phyloP scores from a whole-genome alignment of 2,113 vertebrate species.

The Strigops habroptila region DNA sequence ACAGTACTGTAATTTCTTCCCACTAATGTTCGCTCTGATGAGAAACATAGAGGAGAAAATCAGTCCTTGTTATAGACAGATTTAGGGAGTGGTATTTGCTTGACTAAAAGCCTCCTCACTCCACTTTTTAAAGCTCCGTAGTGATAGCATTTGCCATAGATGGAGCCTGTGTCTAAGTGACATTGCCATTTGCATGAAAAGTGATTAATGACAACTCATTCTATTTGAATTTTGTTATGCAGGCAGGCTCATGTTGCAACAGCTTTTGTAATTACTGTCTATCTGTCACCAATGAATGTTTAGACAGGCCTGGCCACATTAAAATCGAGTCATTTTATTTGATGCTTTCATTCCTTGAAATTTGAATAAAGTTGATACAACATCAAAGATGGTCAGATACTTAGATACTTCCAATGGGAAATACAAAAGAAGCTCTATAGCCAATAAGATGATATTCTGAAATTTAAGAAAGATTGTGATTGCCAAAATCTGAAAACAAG shows the following conservation, averaged over 20 bases:
- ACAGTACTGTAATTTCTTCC: constrained; percentile 42
- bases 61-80: not conserved
- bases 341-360: not conserved
- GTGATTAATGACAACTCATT: not conserved
- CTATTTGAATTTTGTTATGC: not conserved
- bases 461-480: not conserved
- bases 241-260: not conserved
- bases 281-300: not conserved
- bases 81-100: constrained; percentile 15
- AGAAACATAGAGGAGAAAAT: constrained; percentile 7
- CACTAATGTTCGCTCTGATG: not conserved
- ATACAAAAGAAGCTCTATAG: not conserved
- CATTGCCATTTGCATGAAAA: not conserved
- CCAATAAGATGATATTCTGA: not conserved
- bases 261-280: not conserved
- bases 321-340: not conserved
- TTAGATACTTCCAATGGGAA: not conserved
- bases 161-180: not conserved
- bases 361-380: not conserved
- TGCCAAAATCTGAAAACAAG: not conserved
- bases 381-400: not conserved
- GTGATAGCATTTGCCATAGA: not conserved
- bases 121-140: not conserved
- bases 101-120: not conserved
- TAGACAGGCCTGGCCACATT: not conserved